Conservation (phyloP, 1,140 invertebrate species). For the Bilobella aurantiaca region DNA sequence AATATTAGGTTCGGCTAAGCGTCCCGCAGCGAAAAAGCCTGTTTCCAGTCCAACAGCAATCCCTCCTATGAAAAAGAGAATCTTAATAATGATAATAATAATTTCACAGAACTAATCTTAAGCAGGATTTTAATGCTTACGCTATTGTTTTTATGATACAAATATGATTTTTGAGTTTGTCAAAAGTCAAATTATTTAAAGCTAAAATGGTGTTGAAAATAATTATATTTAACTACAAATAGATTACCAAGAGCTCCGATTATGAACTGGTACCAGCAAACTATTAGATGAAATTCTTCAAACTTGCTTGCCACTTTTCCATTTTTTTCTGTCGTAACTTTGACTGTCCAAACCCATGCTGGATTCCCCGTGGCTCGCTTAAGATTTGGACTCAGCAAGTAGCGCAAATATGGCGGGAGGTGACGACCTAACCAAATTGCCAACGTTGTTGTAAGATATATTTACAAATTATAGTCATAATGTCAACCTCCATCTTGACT, state of each 20-base stretch:
- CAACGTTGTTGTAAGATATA: too few relatives aligned
- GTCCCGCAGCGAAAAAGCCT: neutral
- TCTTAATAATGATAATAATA: too few relatives aligned
- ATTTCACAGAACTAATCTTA: too few relatives aligned
- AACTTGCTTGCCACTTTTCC: neutral
- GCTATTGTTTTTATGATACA: too few relatives aligned
- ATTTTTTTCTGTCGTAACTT: neutral
- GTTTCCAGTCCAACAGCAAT: neutral
- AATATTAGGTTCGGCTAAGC: neutral
- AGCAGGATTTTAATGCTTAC: too few relatives aligned
- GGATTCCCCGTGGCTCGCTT: neutral
- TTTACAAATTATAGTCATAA: too few relatives aligned
- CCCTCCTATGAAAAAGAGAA: neutral
- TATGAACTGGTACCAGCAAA: neutral
- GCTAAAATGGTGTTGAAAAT: too few relatives aligned
- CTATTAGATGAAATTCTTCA: neutral
- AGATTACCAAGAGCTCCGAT: neutral
- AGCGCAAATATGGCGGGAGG: neutral
- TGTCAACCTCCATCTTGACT: too few relatives aligned
- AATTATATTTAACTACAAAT: too few relatives aligned
- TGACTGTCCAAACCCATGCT: neutral
- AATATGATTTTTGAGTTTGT: too few relatives aligned
- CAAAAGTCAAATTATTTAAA: too few relatives aligned
- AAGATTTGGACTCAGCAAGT: neutral
- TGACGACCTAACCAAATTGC: too few relatives aligned